Evolutionary conservation across 2,113 vertebrate species (phyloP).

Genomic region (Alaudala cheleensis): DNA sequence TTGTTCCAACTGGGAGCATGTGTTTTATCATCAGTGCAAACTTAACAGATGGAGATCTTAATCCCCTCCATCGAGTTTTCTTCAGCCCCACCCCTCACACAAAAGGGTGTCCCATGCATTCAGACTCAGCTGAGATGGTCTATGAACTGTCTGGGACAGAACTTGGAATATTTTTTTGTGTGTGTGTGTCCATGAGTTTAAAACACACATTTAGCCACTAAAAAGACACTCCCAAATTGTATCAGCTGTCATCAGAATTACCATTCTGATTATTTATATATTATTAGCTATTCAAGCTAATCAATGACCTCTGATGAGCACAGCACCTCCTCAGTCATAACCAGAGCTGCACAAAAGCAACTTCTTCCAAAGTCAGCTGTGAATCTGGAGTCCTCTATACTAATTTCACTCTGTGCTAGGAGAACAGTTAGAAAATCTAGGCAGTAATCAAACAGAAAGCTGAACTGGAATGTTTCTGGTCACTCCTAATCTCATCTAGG

Average conservation of each 20-base stretch:
- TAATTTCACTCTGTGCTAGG: background rate
- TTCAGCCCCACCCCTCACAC: background rate
- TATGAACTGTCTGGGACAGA: background rate
- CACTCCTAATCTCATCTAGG: background rate
- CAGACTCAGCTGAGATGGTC: background rate
- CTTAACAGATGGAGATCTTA: slow-evolving; percentile 70
- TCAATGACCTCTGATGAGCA: background rate
- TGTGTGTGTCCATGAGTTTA: background rate
- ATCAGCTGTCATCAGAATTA: background rate
- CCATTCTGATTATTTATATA: background rate
- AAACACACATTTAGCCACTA: background rate
- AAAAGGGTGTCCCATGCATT: slow-evolving; percentile 9
- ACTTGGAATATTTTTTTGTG: background rate
- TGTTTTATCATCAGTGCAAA: slow-evolving; percentile 66
- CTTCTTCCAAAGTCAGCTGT: background rate
- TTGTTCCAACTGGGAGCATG: slow-evolving; percentile 70
- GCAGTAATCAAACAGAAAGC: background rate
- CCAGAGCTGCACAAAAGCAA: background rate
- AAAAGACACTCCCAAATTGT: background rate
- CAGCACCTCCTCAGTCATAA: background rate
- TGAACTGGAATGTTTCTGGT: background rate
- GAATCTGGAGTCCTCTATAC: background rate
- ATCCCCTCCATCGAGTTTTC: slow-evolving; percentile 23
- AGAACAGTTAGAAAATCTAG: background rate
- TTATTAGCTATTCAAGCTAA: background rate